phyloP scores from a whole-genome alignment of 2,113 vertebrate species.

The Phyllostomus hastatus region DNA sequence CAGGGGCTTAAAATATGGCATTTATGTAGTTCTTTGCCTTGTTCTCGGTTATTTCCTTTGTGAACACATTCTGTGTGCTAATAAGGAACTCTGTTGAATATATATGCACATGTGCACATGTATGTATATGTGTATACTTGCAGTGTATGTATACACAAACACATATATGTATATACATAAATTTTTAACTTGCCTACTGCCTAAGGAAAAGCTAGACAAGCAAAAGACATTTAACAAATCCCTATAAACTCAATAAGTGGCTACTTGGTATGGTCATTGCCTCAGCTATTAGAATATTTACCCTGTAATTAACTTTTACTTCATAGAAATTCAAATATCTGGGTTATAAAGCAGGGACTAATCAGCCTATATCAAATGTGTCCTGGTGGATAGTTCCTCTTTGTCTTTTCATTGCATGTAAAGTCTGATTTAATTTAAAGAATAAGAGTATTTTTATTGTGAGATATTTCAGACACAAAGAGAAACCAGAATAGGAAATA shows the following conservation, averaged over 20 bases:
- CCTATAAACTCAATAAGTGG: background rate
- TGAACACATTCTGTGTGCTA: background rate
- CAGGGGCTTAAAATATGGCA: background rate
- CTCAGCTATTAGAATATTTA: background rate
- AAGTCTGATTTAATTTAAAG: conserved; percentile 6
- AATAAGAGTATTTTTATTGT: background rate
- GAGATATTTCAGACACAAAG: background rate
- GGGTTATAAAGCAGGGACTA: background rate
- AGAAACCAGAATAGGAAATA: conserved; percentile 5
- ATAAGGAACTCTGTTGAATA: background rate
- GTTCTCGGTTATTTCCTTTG: background rate
- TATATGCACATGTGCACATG: background rate
- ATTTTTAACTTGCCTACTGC: background rate
- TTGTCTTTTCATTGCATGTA: background rate
- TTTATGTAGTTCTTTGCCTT: background rate
- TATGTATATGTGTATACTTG: background rate
- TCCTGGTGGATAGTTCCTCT: background rate
- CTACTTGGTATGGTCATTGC: background rate
- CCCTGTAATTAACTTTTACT: background rate
- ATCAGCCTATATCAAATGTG: background rate
- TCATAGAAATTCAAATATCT: background rate
- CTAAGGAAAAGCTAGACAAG: background rate
- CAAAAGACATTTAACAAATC: background rate
- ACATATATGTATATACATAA: too few relatives aligned
- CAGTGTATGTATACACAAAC: too few relatives aligned